Conservation (phyloP, 2,888 invertebrate species). For the Miltochrista miniata region DNA sequence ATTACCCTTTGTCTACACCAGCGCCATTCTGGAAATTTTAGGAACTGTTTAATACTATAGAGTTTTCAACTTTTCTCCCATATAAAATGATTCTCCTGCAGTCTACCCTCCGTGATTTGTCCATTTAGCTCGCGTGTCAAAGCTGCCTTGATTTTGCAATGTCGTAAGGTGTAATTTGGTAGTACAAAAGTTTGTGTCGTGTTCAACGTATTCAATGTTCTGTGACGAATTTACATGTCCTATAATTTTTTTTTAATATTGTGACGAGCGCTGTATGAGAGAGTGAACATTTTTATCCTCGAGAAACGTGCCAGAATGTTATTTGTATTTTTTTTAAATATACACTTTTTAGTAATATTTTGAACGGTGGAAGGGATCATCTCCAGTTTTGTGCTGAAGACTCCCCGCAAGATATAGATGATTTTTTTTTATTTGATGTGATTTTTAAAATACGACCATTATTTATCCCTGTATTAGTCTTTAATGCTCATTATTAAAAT, state of each 20-base stretch:
- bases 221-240: constrained; percentile 72
- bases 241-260: constrained; percentile 44
- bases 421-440: constrained; percentile 64
- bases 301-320: constrained; percentile 78
- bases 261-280: constrained; percentile 59
- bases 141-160: constrained; percentile 59
- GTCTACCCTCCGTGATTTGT: no score
- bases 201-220: constrained; percentile 56
- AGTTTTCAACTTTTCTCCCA: no score
- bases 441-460: constrained; percentile 73
- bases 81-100: no score
- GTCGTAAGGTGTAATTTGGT: constrained; percentile 54
- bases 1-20: no score
- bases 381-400: constrained; percentile 53
- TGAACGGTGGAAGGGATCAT: constrained; percentile 56
- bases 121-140: constrained; percentile 43
- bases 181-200: constrained; percentile 72
- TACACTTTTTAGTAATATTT: constrained; percentile 60
- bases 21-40: no score
- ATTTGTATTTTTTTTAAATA: constrained; percentile 71
- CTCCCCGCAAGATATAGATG: constrained; percentile 46
- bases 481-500: constrained; percentile 79
- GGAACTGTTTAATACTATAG: no score
- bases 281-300: constrained; percentile 58
- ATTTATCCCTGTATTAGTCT: constrained; percentile 77